Conservation (phyloP, 2,888 invertebrate genomes). For the Eupelmus urozonus region DNA sequence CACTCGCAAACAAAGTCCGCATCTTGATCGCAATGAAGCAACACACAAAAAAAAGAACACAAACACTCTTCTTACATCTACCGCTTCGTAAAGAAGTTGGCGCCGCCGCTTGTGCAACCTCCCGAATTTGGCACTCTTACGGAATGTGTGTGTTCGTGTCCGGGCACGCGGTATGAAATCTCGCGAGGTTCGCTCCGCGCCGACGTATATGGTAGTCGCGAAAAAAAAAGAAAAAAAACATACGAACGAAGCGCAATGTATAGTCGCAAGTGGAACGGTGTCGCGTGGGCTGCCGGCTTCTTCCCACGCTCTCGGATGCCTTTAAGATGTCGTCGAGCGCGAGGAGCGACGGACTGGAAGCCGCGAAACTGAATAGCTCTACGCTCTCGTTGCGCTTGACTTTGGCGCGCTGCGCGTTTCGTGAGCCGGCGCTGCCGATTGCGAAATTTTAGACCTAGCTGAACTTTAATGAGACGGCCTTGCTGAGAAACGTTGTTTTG, state of each 20-base stretch:
- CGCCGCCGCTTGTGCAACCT: conserved; percentile 8
- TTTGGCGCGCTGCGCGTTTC: no score
- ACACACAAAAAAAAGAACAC: no score
- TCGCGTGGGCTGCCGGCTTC: neutral
- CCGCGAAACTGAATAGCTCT: no score
- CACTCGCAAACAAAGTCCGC: neutral
- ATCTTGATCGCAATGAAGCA: neutral
- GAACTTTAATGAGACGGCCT: no score
- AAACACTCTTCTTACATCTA: no score
- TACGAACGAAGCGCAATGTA: neutral
- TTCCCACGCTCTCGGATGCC: neutral
- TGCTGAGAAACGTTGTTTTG: no score
- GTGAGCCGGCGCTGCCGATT: no score
- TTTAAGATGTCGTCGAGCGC: neutral
- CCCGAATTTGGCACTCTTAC: conserved; percentile 46
- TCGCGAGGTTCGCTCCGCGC: neutral
- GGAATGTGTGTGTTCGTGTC: conserved; percentile 14
- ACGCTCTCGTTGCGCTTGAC: no score
- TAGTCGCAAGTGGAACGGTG: neutral
- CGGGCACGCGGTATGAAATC: no score
- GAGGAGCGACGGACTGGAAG: no score
- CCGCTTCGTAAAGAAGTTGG: neutral
- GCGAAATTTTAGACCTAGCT: no score
- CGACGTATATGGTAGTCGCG: conserved; percentile 7
- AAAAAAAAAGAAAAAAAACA: neutral